phyloP scores from a whole-genome alignment of 2,888 invertebrate species.

The Bellardia pandia region DNA sequence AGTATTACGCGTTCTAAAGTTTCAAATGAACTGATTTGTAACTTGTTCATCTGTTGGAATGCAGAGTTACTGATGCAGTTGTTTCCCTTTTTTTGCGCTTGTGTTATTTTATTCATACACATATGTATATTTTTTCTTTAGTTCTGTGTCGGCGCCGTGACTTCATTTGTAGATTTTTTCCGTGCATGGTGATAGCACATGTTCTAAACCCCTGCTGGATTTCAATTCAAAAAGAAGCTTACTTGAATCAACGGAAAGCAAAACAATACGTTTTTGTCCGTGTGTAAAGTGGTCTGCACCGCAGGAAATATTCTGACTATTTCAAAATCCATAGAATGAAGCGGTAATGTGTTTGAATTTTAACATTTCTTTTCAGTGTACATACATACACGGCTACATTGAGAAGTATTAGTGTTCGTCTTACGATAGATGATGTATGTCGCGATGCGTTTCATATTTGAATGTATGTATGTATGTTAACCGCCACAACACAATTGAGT shows the following conservation, averaged over 20 bases:
- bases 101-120: slow-evolving; percentile 3
- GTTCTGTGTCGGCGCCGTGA: slow-evolving; percentile 61
- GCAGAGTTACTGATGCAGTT: slow-evolving; percentile 39
- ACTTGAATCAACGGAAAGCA: slow-evolving; percentile 72
- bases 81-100: slow-evolving; percentile 35
- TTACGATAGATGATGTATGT: slow-evolving; percentile 44
- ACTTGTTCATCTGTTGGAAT: slow-evolving; percentile 65
- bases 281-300: slow-evolving; percentile 66
- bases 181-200: slow-evolving; percentile 70
- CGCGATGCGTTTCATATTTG: slow-evolving; percentile 32
- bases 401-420: slow-evolving; percentile 25
- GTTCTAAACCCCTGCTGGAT: slow-evolving; percentile 53
- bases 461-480: slow-evolving; percentile 25
- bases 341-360: neutral
- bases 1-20: slow-evolving; percentile 71
- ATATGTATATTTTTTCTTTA: slow-evolving; percentile 17
- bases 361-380: slow-evolving; percentile 39
- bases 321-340: neutral
- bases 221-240: slow-evolving; percentile 69
- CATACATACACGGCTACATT: neutral
- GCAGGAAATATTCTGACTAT: slow-evolving; percentile 19
- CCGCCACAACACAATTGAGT: slow-evolving; percentile 64
- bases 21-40: slow-evolving; percentile 73
- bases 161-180: slow-evolving; percentile 69
- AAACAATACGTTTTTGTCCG: slow-evolving; percentile 70